Conservation (phyloP, 2,797 vertebrate species). For the Hyperoplus lanceolatus region DNA sequence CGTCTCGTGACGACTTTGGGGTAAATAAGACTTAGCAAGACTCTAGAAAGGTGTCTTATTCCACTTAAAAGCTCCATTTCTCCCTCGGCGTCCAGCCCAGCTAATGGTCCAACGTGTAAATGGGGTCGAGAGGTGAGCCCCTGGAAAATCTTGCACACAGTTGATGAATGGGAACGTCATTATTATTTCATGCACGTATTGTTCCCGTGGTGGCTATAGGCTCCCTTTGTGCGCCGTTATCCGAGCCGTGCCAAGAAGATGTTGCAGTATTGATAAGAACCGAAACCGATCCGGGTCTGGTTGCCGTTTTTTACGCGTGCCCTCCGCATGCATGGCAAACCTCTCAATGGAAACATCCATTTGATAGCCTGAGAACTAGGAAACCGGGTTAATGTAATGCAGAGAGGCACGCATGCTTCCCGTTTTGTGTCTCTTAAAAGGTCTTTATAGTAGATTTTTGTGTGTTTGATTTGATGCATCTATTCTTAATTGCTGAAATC, state of each 20-base stretch:
- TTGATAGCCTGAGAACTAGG: conserved; percentile 47
- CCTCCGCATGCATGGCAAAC: conserved; percentile 18
- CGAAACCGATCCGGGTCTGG: conserved; percentile 71
- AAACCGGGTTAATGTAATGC: conserved; percentile 48
- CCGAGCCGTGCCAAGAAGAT: conserved; percentile 71
- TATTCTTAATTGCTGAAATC: not conserved
- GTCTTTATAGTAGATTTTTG: not conserved
- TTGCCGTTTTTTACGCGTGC: conserved; percentile 73
- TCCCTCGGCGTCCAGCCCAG: conserved; percentile 6
- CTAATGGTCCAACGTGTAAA: conserved; percentile 61
- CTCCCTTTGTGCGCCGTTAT: conserved; percentile 76
- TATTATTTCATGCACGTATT: conserved; percentile 78
- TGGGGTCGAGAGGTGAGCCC: conserved; percentile 76
- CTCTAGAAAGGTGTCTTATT: conserved; percentile 18
- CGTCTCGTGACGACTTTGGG: not conserved
- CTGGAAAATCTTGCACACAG: conserved; percentile 85
- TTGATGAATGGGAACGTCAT: conserved; percentile 81
- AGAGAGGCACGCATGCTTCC: not conserved
- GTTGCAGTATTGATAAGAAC: conserved; percentile 76
- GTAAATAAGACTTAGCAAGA: conserved; percentile 25
- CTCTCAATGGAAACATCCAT: conserved; percentile 51
- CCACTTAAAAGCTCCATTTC: conserved; percentile 21
- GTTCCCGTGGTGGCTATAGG: conserved; percentile 55
- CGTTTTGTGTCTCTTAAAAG: not conserved
- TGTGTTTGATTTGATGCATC: not conserved